A percentile compares a stretch with the other conserved stretches of the same genome.
phyloP scores from a whole-genome alignment of 2,888 invertebrate species.

The Rhabditoides inermis region DNA sequence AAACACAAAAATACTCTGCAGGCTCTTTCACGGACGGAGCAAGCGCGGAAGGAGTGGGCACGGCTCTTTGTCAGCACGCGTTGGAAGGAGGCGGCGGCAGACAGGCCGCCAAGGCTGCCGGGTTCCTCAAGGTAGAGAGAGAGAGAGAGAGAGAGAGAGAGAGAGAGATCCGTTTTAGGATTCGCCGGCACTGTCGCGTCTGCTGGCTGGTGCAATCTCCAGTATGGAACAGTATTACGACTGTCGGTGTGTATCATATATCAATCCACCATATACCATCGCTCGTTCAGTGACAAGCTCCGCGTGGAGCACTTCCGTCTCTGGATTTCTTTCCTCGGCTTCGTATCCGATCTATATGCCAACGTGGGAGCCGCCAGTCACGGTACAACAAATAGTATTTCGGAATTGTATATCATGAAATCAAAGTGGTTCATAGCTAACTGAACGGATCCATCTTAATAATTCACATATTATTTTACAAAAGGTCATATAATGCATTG shows the following conservation, averaged over 20 bases:
- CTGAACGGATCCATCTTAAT: no score
- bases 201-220: no score
- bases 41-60: slow-evolving; percentile 32
- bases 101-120: slow-evolving; percentile 37
- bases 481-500: background rate
- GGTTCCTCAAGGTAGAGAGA: no score
- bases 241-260: no score
- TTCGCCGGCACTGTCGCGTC: no score
- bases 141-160: no score
- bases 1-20: slow-evolving; percentile 7
- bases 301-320: slow-evolving; percentile 41
- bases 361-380: slow-evolving; percentile 40
- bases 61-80: slow-evolving; percentile 36
- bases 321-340: slow-evolving; percentile 47
- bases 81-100: slow-evolving; percentile 44
- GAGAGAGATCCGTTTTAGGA: no score
- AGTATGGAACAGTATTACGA: no score
- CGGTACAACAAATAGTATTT: slow-evolving; percentile 13
- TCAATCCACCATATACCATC: no score
- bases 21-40: slow-evolving; percentile 34
- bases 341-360: slow-evolving; percentile 46
- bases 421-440: background rate
- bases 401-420: background rate
- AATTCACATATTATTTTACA: no score
- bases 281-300: slow-evolving; percentile 15